Base-by-base conservation (phyloP, 2,113 vertebrate genomes). In the Antigone vipio region DNA sequence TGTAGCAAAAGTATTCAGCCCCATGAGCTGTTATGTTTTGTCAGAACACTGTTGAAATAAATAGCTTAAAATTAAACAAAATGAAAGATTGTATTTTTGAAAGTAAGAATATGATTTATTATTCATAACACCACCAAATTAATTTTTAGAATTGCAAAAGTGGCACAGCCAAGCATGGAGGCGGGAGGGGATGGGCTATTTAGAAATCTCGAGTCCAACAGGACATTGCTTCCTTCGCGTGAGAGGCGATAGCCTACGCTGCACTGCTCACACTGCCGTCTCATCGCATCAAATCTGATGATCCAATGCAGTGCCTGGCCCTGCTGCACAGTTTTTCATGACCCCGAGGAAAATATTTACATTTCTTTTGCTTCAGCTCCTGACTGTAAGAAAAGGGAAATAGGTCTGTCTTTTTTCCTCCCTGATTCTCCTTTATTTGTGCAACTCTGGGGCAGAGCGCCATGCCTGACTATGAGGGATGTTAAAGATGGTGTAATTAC, bases 201-300 rank as follows among this genome's bases (percentile, higher is more conserved):
- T 11, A 47, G 50, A 58, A 55, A 4, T 9, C 32, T 22, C 30
- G 42, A 59, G 35, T 74, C 44, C 58, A 45, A 10, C 0, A 18
- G 67, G 35, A 62, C 3, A 4, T 58, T 42, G 21, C 34, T 84
- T 59, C 32, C 29, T 42, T 58, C 45, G 34, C 47, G n/a, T 26
- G 47, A 38, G 60, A 32, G 60, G 47, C 2, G 3, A 1, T 35
- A 19, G 34, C 40, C 27, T 9, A 1, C 6, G 2, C 7, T 15
- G 44, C 59, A 16, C 47, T 38, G 47, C 26, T 27, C 59, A 53
- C 19, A 2, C 19, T 58, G 35, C 40, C 32, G 18, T 14, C 63
- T 59, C 9, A 1, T 42, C 15, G 58, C 63, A 5, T 32, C n/a
- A 66, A 49, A 74, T 15, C 30, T 2, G 0, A 7, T 38, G 52